These are phyloP conservation scores for Copidosoma floridanum DNA, from an alignment of 1,140 invertebrate species.

Conservation along the genomic window DNA sequence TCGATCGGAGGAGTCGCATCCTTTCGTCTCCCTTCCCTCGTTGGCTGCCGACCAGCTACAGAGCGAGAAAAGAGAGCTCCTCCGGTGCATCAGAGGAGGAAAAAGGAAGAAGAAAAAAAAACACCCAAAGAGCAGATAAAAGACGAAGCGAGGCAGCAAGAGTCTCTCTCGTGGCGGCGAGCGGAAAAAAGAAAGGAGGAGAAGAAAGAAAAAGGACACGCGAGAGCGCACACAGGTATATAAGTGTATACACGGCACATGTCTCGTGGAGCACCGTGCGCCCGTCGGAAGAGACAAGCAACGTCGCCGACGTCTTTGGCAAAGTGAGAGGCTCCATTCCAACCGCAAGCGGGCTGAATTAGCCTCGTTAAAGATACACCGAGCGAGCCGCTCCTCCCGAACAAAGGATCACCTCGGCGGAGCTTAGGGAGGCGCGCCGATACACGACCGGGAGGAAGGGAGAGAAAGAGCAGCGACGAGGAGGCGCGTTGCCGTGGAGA, in stretches of 20 bases:
- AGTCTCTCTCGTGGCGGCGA: neutral
- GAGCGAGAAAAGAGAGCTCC: no score
- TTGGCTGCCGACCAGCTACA: no score
- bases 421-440: conserved; percentile 2
- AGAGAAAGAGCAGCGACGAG: conserved; percentile 18
- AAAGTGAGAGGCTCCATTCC: neutral
- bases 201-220: conserved; percentile 19
- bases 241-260: no score
- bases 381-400: no score
- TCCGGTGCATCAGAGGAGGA: neutral
- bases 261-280: no score
- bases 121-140: neutral
- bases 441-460: neutral
- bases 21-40: no score
- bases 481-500: conserved; percentile 34
- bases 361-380: neutral
- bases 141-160: neutral
- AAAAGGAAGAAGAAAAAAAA: neutral
- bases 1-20: no score
- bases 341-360: neutral
- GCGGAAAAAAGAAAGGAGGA: neutral
- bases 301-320: neutral
- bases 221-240: conserved; percentile 3
- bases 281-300: no score
- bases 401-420: neutral